Evolutionary conservation across 2,888 invertebrate species (phyloP).

Genomic region (Dermolepida albohirtum): DNA sequence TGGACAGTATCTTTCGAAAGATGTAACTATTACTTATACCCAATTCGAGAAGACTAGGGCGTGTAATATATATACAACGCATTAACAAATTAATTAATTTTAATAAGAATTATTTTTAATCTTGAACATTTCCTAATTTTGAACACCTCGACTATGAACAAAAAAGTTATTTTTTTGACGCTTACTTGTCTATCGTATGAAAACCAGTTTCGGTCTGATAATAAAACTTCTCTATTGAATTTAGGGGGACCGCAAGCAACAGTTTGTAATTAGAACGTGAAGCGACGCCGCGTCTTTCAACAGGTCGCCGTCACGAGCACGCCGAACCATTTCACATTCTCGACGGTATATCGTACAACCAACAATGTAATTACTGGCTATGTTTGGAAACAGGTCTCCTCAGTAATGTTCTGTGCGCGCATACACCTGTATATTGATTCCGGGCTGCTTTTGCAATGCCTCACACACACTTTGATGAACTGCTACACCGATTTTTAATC

Average conservation of each 20-base stretch:
- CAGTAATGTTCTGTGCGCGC: slow-evolving; percentile 49
- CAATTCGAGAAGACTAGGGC: not conserved
- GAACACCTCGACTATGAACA: not conserved
- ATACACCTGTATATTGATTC: slow-evolving; percentile 50
- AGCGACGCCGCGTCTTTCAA: no score
- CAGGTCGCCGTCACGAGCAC: not conserved
- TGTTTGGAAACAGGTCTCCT: slow-evolving; percentile 46
- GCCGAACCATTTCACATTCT: slow-evolving; percentile 20
- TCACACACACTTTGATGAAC: slow-evolving; percentile 15
- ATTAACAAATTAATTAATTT: no score
- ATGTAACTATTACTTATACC: no score
- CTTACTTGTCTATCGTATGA: slow-evolving; percentile 16
- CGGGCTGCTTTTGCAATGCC: slow-evolving; percentile 31
- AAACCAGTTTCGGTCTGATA: slow-evolving; percentile 31
- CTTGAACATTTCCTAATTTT: not conserved
- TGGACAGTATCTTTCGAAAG: no score
- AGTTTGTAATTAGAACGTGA: slow-evolving; percentile 30
- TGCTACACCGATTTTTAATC: slow-evolving; percentile 21
- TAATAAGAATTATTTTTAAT: not conserved
- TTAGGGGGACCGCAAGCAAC: slow-evolving; percentile 30
- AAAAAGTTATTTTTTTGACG: slow-evolving; percentile 19
- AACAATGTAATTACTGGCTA: slow-evolving; percentile 47
- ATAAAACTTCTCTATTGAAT: slow-evolving; percentile 37
- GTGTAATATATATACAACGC: no score
- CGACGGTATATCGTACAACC: slow-evolving; percentile 37